Evolutionary conservation across 2,888 invertebrate genomes (phyloP).

Genomic region (Cancer borealis): DNA sequence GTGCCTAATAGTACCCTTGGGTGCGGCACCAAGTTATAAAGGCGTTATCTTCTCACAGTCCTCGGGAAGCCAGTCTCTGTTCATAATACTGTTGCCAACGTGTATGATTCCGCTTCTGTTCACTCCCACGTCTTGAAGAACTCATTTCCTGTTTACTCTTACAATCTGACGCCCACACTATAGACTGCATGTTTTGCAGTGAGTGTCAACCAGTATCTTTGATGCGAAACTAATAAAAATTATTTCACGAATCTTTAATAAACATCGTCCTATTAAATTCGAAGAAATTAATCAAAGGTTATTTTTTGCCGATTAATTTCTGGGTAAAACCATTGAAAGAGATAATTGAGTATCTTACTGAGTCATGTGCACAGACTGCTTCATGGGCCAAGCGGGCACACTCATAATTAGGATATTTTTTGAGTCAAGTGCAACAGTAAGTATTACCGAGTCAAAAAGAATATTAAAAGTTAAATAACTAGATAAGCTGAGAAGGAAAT

Average conservation of each 20-base stretch:
- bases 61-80: not conserved
- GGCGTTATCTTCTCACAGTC: not conserved
- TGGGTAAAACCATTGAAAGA: not conserved
- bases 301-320: not conserved
- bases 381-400: not conserved
- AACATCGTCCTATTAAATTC: not conserved
- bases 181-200: not conserved
- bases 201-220: not conserved
- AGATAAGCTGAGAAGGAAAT: not conserved
- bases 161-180: not conserved
- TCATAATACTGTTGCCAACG: not conserved
- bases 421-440: not conserved
- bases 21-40: constrained; percentile 26
- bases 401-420: not conserved
- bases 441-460: not conserved
- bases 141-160: not conserved
- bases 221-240: not conserved
- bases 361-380: not conserved
- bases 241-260: not conserved
- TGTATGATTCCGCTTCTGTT: not conserved
- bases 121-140: not conserved
- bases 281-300: not conserved
- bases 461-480: not conserved
- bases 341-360: not conserved
- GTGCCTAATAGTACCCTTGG: not conserved